phyloP scores from a whole-genome alignment of 2,797 vertebrate species.

The Epinephelus coioides region DNA sequence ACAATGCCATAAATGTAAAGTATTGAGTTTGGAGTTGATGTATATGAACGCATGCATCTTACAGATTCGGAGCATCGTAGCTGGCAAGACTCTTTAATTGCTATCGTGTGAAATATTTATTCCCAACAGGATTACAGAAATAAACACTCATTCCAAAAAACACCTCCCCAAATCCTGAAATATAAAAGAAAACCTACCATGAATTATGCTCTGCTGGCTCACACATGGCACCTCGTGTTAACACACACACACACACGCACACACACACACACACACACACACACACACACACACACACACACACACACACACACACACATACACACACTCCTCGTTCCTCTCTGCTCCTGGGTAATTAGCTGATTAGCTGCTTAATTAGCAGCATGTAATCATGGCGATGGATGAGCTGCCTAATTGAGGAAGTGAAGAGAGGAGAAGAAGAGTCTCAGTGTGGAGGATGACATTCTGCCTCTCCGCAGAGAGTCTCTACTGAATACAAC shows the following conservation, averaged over 20 bases:
- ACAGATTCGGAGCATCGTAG: not conserved
- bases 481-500: slow-evolving; percentile 48
- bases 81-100: not conserved
- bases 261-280: slow-evolving; percentile 28
- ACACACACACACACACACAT: slow-evolving; percentile 4
- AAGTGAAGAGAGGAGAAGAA: slow-evolving; percentile 69
- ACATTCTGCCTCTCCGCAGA: slow-evolving; percentile 54
- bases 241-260: slow-evolving; percentile 14
- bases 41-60: not conserved
- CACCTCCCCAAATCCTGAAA: not conserved
- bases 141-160: not conserved
- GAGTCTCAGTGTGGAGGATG: slow-evolving; percentile 61
- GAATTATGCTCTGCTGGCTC: slow-evolving; percentile 21
- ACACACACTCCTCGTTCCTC: slow-evolving; percentile 46
- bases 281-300: slow-evolving; percentile 18
- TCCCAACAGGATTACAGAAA: not conserved
- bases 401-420: slow-evolving; percentile 81
- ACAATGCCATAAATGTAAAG: not conserved
- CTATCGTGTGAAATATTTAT: slow-evolving; percentile 2
- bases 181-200: slow-evolving; percentile 1
- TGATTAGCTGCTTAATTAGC: slow-evolving; percentile 85
- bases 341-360: slow-evolving; percentile 83
- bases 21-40: not conserved
- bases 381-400: slow-evolving; percentile 80
- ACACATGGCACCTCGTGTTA: slow-evolving; percentile 46